Conservation (phyloP, 2,113 vertebrate genomes). For the Macquaria ambigua region DNA sequence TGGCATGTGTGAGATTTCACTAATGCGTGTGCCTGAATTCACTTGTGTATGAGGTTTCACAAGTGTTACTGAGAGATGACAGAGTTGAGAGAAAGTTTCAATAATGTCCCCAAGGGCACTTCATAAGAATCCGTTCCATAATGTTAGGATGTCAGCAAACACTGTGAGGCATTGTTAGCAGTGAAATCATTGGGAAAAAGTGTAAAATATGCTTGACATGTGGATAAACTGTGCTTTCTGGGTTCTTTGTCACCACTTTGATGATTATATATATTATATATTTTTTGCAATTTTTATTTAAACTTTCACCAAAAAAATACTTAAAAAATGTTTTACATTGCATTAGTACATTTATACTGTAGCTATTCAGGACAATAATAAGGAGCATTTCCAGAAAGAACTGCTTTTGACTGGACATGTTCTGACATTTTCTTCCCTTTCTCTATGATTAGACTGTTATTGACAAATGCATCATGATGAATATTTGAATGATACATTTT, state of each 20-base stretch:
- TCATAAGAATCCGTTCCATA: conserved; percentile 11
- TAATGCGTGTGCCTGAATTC: not conserved
- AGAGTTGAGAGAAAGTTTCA: conserved; percentile 47
- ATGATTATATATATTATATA: too few species aligned
- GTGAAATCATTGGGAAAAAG: not conserved
- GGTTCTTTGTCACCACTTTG: not conserved
- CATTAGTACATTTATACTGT: not conserved
- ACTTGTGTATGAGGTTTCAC: not conserved
- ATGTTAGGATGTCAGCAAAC: conserved; percentile 4
- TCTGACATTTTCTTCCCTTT: not conserved
- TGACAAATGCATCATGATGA: not conserved
- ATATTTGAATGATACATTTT: not conserved
- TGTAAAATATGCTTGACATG: not conserved
- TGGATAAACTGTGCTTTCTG: not conserved
- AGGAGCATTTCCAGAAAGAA: not conserved
- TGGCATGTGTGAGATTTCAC: not conserved
- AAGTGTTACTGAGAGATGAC: not conserved
- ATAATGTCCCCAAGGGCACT: not conserved
- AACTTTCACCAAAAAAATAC: not conserved
- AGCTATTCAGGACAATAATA: not conserved
- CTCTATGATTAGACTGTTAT: not conserved
- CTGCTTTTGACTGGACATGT: not conserved
- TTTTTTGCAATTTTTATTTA: not conserved
- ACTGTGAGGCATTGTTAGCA: conserved; percentile 5
- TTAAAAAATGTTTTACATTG: too few species aligned